These are phyloP conservation scores for Smutsia temminckii DNA, from an alignment of 2,797 vertebrate species.

Conservation along the genomic window DNA sequence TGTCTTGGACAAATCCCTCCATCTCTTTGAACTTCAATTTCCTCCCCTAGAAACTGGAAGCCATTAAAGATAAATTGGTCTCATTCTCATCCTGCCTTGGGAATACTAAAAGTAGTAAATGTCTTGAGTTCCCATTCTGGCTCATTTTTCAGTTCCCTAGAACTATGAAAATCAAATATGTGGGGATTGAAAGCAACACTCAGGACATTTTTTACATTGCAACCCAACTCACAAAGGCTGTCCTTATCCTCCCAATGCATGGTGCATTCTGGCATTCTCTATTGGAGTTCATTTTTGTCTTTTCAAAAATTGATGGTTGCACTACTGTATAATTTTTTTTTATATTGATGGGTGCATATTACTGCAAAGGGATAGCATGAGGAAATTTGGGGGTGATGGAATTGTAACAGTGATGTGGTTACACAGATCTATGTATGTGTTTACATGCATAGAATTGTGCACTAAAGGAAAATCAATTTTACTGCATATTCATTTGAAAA, in stretches of 20 bases:
- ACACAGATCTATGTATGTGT: accelerated
- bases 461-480: neutral
- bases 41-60: neutral
- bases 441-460: neutral
- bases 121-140: neutral
- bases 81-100: neutral
- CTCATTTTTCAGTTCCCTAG: neutral
- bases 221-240: accelerated
- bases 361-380: neutral
- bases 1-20: no score
- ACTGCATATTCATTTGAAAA: neutral
- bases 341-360: neutral
- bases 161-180: neutral
- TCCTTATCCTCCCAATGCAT: accelerated
- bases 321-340: no score
- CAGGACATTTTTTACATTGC: neutral
- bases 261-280: neutral
- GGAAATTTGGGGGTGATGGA: neutral
- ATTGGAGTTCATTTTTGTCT: neutral
- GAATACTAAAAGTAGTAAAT: neutral
- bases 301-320: neutral
- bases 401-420: neutral
- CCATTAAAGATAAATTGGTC: neutral
- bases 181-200: neutral
- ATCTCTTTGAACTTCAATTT: neutral